Percentiles rank a stretch among this genome's conserved stretches.
These are phyloP conservation scores for Notothenia rossii DNA, from an alignment of 2,113 vertebrate genomes.

Conservation along the genomic window DNA sequence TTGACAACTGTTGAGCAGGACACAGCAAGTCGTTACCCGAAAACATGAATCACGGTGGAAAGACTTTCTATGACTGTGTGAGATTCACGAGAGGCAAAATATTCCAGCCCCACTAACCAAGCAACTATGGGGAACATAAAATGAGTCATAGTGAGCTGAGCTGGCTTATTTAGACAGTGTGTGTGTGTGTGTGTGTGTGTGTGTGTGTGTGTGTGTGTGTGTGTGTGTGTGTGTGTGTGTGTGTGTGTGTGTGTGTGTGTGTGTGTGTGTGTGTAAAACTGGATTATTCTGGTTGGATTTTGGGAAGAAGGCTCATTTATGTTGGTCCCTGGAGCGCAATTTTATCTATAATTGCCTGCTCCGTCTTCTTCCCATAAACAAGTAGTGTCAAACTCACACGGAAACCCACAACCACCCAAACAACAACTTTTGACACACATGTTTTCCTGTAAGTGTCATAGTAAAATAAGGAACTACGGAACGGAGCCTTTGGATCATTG, in stretches of 20 bases:
- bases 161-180: conserved; percentile 76
- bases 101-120: conserved; percentile 72
- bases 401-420: background rate
- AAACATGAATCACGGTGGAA: conserved; percentile 78
- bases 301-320: conserved; percentile 68
- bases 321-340: conserved; percentile 58
- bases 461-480: conserved; percentile 27
- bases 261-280: conserved; percentile 42
- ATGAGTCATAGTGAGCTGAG: conserved; percentile 76
- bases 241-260: background rate
- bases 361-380: conserved; percentile 54
- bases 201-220: conserved; percentile 12
- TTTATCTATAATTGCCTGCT: conserved; percentile 47
- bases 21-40: conserved; percentile 60
- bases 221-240: background rate
- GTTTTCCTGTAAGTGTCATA: conserved; percentile 58
- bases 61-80: conserved; percentile 68
- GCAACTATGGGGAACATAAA: conserved; percentile 71
- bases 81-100: conserved; percentile 67
- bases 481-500: conserved; percentile 36
- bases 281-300: conserved; percentile 73
- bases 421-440: conserved; percentile 24
- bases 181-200: conserved; percentile 59
- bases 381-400: conserved; percentile 25
- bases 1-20: conserved; percentile 74